phyloP scores from a whole-genome alignment of 2,888 invertebrate species.

The Luperina testacea region DNA sequence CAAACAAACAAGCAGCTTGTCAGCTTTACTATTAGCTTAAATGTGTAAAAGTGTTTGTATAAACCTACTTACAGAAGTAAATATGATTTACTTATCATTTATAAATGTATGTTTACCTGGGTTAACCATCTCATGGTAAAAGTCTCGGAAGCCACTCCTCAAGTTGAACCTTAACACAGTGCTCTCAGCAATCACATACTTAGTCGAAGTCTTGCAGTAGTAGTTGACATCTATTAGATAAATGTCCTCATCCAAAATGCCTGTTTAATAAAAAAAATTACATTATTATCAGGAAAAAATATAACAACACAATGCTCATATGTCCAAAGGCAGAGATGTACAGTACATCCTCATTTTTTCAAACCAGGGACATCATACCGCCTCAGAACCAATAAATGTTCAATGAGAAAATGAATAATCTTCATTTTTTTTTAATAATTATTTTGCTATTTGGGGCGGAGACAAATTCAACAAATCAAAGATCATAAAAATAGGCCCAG shows the following conservation, averaged over 20 bases:
- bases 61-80: not conserved
- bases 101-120: slow-evolving; percentile 75
- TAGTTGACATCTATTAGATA: slow-evolving; percentile 83
- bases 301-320: not conserved
- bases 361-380: not conserved
- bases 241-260: slow-evolving; percentile 74
- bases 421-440: no score
- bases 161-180: slow-evolving; percentile 81
- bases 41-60: not conserved
- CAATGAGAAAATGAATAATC: no score
- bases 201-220: slow-evolving; percentile 72
- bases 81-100: not conserved
- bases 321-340: not conserved
- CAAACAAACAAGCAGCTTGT: no score
- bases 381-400: no score
- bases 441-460: no score
- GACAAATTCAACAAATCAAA: no score
- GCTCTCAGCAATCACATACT: slow-evolving; percentile 78
- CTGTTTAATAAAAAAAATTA: slow-evolving; percentile 63
- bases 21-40: no score
- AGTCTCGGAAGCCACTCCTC: slow-evolving; percentile 76
- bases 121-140: slow-evolving; percentile 79
- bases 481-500: no score
- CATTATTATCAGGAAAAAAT: not conserved
- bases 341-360: not conserved